Conservation (phyloP, 2,888 invertebrate genomes). For the Polydrusus pterygomalis region DNA sequence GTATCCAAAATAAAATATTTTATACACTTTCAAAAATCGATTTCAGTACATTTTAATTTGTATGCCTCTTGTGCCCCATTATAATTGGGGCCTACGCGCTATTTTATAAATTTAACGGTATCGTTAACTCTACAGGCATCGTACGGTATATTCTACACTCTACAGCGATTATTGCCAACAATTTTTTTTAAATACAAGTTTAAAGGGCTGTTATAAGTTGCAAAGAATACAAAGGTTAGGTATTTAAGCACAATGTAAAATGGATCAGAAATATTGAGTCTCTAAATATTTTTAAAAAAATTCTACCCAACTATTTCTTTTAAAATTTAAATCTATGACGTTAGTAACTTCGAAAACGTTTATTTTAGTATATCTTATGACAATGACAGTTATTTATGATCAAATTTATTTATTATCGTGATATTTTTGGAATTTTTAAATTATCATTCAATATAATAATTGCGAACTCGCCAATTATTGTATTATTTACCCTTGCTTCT, state of each 20-base stretch:
- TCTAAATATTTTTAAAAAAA: too few species aligned
- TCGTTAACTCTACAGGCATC: conserved; percentile 61
- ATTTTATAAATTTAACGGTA: conserved; percentile 52
- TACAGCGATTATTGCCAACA: conserved; percentile 65
- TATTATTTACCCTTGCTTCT: too few species aligned
- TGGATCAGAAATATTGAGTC: not conserved
- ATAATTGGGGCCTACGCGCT: conserved; percentile 25
- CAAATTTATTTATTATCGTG: not conserved
- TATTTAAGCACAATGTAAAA: not conserved
- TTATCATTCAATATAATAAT: too few species aligned
- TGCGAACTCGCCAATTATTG: not conserved
- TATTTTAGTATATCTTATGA: too few species aligned
- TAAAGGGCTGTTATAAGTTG: not conserved
- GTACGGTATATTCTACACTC: conserved; percentile 61
- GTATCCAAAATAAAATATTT: conserved; percentile 56
- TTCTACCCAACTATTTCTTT: too few species aligned
- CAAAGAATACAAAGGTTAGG: too few species aligned
- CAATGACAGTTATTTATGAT: not conserved
- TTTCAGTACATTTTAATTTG: conserved; percentile 55
- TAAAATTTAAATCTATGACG: too few species aligned
- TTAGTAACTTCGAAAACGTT: too few species aligned
- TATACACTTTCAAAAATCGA: conserved; percentile 36
- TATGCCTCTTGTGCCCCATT: conserved; percentile 49
- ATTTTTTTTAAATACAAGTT: conserved; percentile 40
- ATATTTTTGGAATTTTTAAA: too few species aligned